Conservation (phyloP, 2,888 invertebrate genomes). For the Agonopterix subpropinquella region DNA sequence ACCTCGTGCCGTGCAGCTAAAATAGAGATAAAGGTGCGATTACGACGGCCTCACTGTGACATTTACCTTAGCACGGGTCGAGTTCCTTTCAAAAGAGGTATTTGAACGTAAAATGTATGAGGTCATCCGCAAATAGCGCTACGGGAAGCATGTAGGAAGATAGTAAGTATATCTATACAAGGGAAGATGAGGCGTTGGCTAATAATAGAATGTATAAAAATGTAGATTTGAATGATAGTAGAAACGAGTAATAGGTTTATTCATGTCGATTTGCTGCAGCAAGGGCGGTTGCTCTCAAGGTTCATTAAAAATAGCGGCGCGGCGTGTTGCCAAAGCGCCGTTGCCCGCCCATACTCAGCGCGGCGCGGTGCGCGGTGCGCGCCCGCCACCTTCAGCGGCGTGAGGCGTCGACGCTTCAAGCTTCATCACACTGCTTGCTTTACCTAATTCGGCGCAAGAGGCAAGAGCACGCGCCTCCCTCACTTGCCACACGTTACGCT, state of each 20-base stretch:
- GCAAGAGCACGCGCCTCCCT: background rate
- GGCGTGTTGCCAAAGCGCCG: slow-evolving; percentile 67
- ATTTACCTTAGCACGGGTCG: slow-evolving; percentile 44
- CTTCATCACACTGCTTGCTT: slow-evolving; percentile 11
- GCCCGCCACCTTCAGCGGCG: slow-evolving; percentile 20
- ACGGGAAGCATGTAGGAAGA: slow-evolving; percentile 28
- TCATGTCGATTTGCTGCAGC: slow-evolving; percentile 53
- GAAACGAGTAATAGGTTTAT: slow-evolving; percentile 26
- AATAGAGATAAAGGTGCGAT: slow-evolving; percentile 25
- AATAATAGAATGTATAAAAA: slow-evolving; percentile 31
- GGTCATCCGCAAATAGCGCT: slow-evolving; percentile 49
- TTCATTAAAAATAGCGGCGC: slow-evolving; percentile 67
- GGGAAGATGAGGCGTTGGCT: slow-evolving; percentile 31
- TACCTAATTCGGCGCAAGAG: slow-evolving; percentile 13
- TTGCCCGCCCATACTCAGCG: slow-evolving; percentile 59
- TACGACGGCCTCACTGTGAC: slow-evolving; percentile 34
- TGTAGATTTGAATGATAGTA: slow-evolving; percentile 29
- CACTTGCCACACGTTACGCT: background rate
- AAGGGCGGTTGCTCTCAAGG: slow-evolving; percentile 62
- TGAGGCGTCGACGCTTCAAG: slow-evolving; percentile 17
- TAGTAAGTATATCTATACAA: slow-evolving; percentile 23
- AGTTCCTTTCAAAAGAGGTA: slow-evolving; percentile 39
- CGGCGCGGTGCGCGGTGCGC: slow-evolving; percentile 30
- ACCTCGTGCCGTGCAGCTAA: slow-evolving; percentile 13
- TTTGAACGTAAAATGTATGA: slow-evolving; percentile 41